Evolutionary conservation across 2,797 vertebrate species (phyloP), one percentile per base, ranked within the genome.

Genomic region (Gadopsis marmoratus): DNA sequence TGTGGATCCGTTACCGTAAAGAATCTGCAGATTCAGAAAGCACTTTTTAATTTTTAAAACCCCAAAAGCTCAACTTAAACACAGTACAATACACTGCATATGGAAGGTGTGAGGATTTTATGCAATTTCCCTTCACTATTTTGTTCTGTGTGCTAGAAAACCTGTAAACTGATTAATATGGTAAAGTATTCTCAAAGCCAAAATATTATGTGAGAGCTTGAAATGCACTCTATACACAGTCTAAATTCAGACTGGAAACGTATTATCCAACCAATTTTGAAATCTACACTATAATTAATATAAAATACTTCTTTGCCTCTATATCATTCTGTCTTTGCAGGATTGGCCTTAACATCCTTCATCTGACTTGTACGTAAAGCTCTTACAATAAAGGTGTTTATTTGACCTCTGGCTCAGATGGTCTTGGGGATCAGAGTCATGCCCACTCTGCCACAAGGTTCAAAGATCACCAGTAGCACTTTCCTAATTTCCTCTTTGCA

Each of bases 391-490:
- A 37, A 56, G 19, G 2, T 50, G 11, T 64, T 7, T 29, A 33
- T 74, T 53, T 79, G 66, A 74, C 50, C 56, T 67, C 33, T 47
- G 39, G 62, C n/a, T 71, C 45, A 54, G 60, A 47, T 29, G n/a
- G 21, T 71, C 48, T 61, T 33, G 2, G 19, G 33, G 53, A 61
- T 61, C 50, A 66, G 31, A 54, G 33, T 55, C 19, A 68, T 21
- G 19, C 54, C 64, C 43, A 66, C 43, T 8, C 29, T 47, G 33
- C n/a, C 39, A 41, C 6, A 37, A 23, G 31, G 76, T 60, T 69
- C 29, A 86, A 67, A 72, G 66, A 66, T 78, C 73, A 80, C 3
- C 55, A 65, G 56, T 10, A 50, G 66, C 70, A 74, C 31, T 66
- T 67, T 76, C 16, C 48, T 45, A 10, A 70, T 82, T 76, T 78